A percentile compares a stretch with the other conserved stretches of the same genome.
Evolutionary conservation across 2,888 invertebrate genomes (phyloP).

Genomic region (Pristionchus arcanus): DNA sequence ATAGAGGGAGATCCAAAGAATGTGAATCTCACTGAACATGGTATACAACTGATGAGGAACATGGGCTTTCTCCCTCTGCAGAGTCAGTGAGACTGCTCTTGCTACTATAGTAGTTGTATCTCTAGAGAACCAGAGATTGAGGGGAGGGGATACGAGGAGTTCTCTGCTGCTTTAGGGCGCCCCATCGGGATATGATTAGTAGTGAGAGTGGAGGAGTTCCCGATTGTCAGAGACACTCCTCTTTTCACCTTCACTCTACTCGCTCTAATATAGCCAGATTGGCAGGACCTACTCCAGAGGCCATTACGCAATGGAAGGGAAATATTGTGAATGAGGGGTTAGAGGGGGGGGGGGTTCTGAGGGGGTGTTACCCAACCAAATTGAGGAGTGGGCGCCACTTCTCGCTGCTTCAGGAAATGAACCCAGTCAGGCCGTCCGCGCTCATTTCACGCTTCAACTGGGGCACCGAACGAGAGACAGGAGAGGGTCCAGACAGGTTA

Average conservation of each 20-base stretch:
- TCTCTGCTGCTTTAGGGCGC: neutral
- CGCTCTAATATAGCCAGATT: neutral
- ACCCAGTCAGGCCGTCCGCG: neutral
- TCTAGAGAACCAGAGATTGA: conserved; percentile 32
- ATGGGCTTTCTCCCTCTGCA: neutral
- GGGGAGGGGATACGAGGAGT: neutral
- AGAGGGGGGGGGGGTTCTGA: neutral
- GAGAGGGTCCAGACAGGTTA: neutral
- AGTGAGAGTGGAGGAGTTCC: neutral
- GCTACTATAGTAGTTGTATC: conserved; percentile 8
- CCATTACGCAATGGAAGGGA: conserved; percentile 25
- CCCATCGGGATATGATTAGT: neutral
- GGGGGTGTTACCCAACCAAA: conserved; percentile 34
- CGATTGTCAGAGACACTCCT: neutral
- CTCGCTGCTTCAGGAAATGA: neutral
- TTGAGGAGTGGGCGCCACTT: neutral
- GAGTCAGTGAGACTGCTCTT: neutral
- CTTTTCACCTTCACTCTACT: neutral
- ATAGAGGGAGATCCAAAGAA: neutral
- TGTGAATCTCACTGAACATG: too few species aligned
- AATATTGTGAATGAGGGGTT: neutral
- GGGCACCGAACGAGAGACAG: neutral
- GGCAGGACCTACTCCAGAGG: neutral
- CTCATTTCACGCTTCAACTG: conserved; percentile 20
- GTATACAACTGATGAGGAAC: neutral